Conservation (phyloP, 2,888 invertebrate genomes). For the Clivina fossor region DNA sequence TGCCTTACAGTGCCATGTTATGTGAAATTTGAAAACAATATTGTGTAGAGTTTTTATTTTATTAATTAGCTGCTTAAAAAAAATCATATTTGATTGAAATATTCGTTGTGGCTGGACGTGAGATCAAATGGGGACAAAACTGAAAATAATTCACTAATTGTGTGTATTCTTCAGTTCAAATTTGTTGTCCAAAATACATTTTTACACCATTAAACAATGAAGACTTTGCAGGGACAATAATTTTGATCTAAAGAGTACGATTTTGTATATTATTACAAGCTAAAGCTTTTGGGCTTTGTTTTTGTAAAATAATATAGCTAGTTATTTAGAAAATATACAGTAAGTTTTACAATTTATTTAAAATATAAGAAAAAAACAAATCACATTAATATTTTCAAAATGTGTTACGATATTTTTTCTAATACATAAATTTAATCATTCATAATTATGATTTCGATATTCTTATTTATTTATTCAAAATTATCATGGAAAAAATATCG, state of each 20-base stretch:
- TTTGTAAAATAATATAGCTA: slow-evolving; percentile 19
- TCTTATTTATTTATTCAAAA: no score
- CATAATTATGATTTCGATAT: no score
- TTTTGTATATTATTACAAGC: slow-evolving; percentile 25
- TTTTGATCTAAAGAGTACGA: slow-evolving; percentile 20
- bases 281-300: slow-evolving; percentile 25
- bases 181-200: no score
- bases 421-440: no score
- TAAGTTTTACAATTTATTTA: background rate
- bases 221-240: background rate
- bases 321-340: background rate
- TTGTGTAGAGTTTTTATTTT: slow-evolving; percentile 1
- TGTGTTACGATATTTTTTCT: background rate
- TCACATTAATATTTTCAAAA: background rate
- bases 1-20: slow-evolving; percentile 30
- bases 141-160: background rate
- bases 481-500: no score
- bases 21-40: slow-evolving; percentile 18
- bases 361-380: background rate
- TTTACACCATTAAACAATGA: background rate
- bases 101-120: background rate
- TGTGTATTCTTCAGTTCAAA: no score
- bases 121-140: no score
- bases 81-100: background rate
- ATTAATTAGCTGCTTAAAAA: slow-evolving; percentile 9